phyloP scores from a whole-genome alignment of 2,888 invertebrate genomes.

The Eupithecia abbreviata region DNA sequence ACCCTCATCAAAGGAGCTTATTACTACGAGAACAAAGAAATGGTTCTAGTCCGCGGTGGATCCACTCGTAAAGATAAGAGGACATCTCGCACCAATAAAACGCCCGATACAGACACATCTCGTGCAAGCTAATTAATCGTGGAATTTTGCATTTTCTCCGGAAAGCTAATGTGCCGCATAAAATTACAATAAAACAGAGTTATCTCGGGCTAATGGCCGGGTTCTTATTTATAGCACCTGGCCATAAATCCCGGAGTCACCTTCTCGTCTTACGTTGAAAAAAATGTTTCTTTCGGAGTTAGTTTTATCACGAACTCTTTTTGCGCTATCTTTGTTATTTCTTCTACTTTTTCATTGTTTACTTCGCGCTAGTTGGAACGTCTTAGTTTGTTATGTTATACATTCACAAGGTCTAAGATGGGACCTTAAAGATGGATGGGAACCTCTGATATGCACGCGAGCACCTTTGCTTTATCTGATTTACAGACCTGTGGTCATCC shows the following conservation, averaged over 20 bases:
- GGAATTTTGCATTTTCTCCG: constrained; percentile 47
- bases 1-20: constrained; percentile 13
- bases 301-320: constrained; percentile 9
- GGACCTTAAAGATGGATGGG: no score
- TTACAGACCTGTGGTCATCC: background rate
- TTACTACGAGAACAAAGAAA: constrained; percentile 14
- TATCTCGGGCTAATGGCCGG: constrained; percentile 63
- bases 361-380: background rate
- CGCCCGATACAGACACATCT: constrained; percentile 36
- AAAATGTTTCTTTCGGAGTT: constrained; percentile 14
- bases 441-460: background rate
- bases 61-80: constrained; percentile 29
- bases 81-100: constrained; percentile 34
- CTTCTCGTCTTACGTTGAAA: constrained; percentile 25
- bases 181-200: constrained; percentile 70
- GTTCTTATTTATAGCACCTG: constrained; percentile 67
- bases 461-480: background rate
- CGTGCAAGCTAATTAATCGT: constrained; percentile 46
- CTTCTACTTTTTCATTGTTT: background rate
- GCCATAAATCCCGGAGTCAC: constrained; percentile 46
- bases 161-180: constrained; percentile 67
- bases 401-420: background rate
- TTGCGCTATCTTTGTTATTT: background rate
- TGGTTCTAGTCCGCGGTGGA: constrained; percentile 8
- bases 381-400: background rate